Evolutionary conservation across 2,888 invertebrate genomes (phyloP).

Genomic region (Gonocerus acuteangulatus): DNA sequence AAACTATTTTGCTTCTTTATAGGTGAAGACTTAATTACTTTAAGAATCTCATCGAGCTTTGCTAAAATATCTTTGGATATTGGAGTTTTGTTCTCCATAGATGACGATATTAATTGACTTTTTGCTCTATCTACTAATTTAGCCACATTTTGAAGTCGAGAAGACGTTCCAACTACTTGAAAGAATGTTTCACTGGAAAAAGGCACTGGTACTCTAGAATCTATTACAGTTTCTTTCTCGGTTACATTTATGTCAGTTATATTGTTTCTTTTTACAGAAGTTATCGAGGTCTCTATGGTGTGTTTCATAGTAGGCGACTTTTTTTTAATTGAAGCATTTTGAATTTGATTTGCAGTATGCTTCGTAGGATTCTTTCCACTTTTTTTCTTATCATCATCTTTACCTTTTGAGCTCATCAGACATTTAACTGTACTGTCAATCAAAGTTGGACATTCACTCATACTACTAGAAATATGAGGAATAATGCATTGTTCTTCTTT

Average conservation of each 20-base stretch:
- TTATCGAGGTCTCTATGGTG: slow-evolving; percentile 23
- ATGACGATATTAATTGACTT: slow-evolving; percentile 19
- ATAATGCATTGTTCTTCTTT: not conserved
- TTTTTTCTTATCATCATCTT: not conserved
- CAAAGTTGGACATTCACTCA: not conserved
- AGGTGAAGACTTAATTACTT: no score
- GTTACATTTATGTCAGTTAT: slow-evolving; percentile 23
- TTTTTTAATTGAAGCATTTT: not conserved
- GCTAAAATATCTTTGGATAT: no score
- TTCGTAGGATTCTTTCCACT: no score
- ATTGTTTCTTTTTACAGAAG: not conserved
- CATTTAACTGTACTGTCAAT: not conserved
- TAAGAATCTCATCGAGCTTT: no score
- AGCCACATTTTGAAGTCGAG: not conserved
- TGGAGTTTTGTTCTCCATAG: no score
- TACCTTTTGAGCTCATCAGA: not conserved
- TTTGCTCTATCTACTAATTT: slow-evolving; percentile 3
- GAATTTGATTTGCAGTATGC: not conserved
- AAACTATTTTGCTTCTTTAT: no score
- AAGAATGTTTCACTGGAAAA: slow-evolving; percentile 32
- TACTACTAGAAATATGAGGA: not conserved
- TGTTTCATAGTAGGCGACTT: slow-evolving; percentile 6
- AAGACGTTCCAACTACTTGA: slow-evolving; percentile 28
- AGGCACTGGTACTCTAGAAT: slow-evolving; percentile 29
- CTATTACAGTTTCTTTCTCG: slow-evolving; percentile 28